These are phyloP conservation scores for Brachionus plicatilis DNA, from an alignment of 1,140 invertebrate species.

Conservation along the genomic window DNA sequence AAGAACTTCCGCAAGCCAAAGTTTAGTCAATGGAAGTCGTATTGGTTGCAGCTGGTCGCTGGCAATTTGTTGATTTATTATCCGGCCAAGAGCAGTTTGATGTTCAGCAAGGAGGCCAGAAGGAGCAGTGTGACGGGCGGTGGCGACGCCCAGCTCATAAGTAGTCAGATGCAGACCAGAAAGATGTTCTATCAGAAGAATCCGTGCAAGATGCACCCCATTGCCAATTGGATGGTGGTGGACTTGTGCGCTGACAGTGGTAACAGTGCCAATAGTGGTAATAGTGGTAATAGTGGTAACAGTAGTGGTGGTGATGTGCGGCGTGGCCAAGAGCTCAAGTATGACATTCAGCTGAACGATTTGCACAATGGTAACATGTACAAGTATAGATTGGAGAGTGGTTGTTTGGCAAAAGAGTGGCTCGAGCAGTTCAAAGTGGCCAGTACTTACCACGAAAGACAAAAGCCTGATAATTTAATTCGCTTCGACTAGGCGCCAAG, in stretches of 20 bases:
- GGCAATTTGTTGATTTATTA: conserved; percentile 35
- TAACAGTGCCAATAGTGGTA: too few relatives aligned
- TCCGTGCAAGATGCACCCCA: conserved; percentile 38
- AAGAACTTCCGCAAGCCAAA: conserved; percentile 32
- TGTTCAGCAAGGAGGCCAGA: background rate
- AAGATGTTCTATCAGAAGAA: conserved; percentile 21
- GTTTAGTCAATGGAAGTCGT: conserved; percentile 34
- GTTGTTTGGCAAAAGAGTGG: conserved; percentile 13
- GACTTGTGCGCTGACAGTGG: background rate
- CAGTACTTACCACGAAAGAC: conserved; percentile 4
- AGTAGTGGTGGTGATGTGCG: too few relatives aligned
- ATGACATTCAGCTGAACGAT: conserved; percentile 29
- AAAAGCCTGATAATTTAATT: conserved; percentile 40
- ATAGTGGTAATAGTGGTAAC: too few relatives aligned
- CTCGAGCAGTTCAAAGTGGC: conserved; percentile 28
- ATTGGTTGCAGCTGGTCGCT: conserved; percentile 22
- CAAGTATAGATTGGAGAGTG: conserved; percentile 12
- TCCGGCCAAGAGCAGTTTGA: background rate
- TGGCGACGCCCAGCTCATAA: background rate
- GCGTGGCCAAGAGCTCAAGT: background rate
- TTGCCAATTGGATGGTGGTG: conserved; percentile 33
- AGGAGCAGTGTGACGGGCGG: background rate
- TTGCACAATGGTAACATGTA: conserved; percentile 34
- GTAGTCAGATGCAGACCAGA: background rate
- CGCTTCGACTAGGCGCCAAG: background rate